These are phyloP conservation scores for Dendropsophus ebraccatus DNA, from an alignment of 2,113 vertebrate species.

Conservation along the genomic window DNA sequence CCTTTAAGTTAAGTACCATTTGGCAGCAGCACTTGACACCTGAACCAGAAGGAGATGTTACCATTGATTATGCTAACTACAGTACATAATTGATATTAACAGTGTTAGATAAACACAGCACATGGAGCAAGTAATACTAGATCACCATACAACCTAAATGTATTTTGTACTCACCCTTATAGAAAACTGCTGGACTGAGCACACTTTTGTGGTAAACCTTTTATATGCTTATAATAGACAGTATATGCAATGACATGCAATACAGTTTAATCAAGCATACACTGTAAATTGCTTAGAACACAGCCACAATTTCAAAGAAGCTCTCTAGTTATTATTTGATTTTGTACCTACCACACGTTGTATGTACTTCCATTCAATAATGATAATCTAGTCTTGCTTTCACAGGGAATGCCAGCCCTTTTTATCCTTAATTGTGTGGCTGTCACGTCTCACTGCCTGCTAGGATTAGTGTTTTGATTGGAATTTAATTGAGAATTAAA, in stretches of 20 bases:
- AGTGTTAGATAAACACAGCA: not conserved
- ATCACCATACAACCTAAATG: not conserved
- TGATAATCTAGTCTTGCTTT: slow-evolving; percentile 7
- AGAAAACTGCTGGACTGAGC: too few relatives aligned
- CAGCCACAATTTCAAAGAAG: not conserved
- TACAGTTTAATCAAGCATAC: not conserved
- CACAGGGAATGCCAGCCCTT: not conserved
- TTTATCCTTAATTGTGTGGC: slow-evolving; percentile 23
- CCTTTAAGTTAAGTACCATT: not conserved
- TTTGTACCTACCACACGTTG: not conserved
- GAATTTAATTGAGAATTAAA: slow-evolving; percentile 33
- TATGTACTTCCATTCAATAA: slow-evolving; percentile 8
- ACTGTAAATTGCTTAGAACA: not conserved
- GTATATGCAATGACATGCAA: not conserved
- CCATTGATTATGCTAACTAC: not conserved
- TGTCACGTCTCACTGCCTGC: slow-evolving; percentile 10
- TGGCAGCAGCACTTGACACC: not conserved
- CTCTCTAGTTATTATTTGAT: not conserved
- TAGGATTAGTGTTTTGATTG: slow-evolving; percentile 18
- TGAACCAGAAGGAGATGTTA: not conserved
- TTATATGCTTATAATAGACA: too few relatives aligned
- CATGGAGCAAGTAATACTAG: not conserved
- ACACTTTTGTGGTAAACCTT: too few relatives aligned
- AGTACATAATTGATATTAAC: not conserved
- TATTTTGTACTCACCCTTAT: too few relatives aligned